Conservation (phyloP, 1,140 invertebrate genomes). For the Aphelenchoides fujianensis region DNA sequence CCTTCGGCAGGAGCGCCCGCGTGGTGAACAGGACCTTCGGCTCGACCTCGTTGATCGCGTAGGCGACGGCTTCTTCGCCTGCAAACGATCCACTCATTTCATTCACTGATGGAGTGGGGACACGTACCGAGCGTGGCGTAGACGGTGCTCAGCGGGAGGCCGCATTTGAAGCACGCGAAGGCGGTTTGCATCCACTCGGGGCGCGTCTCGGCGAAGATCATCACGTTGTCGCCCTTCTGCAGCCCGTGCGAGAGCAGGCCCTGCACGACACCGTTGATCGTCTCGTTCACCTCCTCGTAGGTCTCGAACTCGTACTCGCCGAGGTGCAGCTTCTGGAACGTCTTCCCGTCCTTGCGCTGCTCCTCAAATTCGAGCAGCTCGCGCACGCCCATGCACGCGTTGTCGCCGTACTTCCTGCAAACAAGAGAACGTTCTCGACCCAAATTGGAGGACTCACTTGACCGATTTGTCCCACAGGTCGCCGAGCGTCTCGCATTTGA, state of each 20-base stretch:
- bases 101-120: no score
- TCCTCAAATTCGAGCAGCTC: slow-evolving; percentile 88
- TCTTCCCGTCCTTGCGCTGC: slow-evolving; percentile 81
- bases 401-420: slow-evolving; percentile 47
- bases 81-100: no score
- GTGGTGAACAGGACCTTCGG: slow-evolving; percentile 67
- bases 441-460: not conserved
- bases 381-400: slow-evolving; percentile 81
- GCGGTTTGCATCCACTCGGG: slow-evolving; percentile 94
- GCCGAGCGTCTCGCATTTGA: slow-evolving; percentile 78
- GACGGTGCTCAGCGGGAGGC: slow-evolving; percentile 85
- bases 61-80: slow-evolving; percentile 88
- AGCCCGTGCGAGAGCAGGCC: slow-evolving; percentile 70
- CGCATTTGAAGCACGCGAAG: slow-evolving; percentile 87
- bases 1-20: slow-evolving; percentile 50
- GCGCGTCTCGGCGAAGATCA: slow-evolving; percentile 92
- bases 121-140: slow-evolving; percentile 95
- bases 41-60: slow-evolving; percentile 93
- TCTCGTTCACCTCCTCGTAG: not conserved
- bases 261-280: not conserved
- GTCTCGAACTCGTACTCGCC: slow-evolving; percentile 67
- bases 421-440: not conserved
- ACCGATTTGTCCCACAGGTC: slow-evolving; percentile 72
- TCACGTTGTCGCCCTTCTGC: slow-evolving; percentile 72
- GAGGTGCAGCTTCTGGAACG: slow-evolving; percentile 92